Conservation (phyloP, 2,888 invertebrate genomes). For the Drosophila leonis region DNA sequence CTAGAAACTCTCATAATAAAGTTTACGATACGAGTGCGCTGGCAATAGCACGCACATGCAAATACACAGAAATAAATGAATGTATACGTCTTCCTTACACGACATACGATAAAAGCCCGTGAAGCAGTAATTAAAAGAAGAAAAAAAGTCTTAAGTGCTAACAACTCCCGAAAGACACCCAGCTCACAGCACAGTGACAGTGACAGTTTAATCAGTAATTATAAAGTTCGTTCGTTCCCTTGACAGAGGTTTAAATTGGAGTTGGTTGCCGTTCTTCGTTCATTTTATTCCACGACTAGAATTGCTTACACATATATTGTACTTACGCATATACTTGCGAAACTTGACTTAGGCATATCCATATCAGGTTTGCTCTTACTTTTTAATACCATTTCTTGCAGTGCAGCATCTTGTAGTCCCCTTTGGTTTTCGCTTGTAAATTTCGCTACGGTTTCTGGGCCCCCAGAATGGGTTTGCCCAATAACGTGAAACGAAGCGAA, state of each 20-base stretch:
- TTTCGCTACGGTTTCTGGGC: slow-evolving; percentile 68
- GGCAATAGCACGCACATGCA: slow-evolving; percentile 58
- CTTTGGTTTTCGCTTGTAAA: slow-evolving; percentile 32
- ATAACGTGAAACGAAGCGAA: slow-evolving; percentile 70
- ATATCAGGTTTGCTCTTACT: background rate
- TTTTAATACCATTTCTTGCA: slow-evolving; percentile 35
- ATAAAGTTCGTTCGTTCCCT: slow-evolving; percentile 1
- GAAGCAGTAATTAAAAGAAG: slow-evolving; percentile 58
- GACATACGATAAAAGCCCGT: slow-evolving; percentile 11
- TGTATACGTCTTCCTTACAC: background rate
- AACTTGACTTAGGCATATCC: background rate
- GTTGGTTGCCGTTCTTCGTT: background rate
- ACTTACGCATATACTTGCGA: background rate
- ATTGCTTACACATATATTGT: background rate
- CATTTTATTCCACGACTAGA: no score
- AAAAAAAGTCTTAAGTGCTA: slow-evolving; percentile 47
- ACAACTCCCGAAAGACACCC: slow-evolving; percentile 16
- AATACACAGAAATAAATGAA: slow-evolving; percentile 60
- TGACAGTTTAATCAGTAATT: slow-evolving; percentile 36
- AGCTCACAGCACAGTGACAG: slow-evolving; percentile 5
- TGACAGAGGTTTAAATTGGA: background rate
- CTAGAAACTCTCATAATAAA: slow-evolving; percentile 77
- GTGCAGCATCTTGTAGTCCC: slow-evolving; percentile 50
- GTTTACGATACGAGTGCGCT: slow-evolving; percentile 64
- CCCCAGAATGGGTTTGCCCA: slow-evolving; percentile 66